Conservation (phyloP, 2,113 vertebrate species). For the Bufo gargarizans region DNA sequence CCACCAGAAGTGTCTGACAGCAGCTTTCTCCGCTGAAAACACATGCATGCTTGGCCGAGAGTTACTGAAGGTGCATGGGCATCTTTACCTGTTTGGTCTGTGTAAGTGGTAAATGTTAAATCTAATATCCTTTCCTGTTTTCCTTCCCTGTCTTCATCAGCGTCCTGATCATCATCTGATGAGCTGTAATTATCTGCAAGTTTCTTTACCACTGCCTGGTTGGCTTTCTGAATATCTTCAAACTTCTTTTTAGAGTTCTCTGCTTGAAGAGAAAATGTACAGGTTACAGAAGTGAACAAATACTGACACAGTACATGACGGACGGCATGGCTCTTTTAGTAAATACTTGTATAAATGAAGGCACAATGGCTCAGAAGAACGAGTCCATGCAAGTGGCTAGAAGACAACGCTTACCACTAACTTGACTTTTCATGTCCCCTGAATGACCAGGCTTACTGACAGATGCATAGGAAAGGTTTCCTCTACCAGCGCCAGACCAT, state of each 20-base stretch:
- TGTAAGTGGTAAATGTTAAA: constrained; percentile 89
- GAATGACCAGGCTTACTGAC: neutral
- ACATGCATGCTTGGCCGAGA: too few species aligned
- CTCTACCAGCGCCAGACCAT: constrained; percentile 15
- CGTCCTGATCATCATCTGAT: constrained; percentile 73
- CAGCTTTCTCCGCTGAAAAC: too few species aligned
- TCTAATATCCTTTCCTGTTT: constrained; percentile 85
- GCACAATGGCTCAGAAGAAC: neutral
- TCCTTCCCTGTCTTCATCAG: constrained; percentile 74
- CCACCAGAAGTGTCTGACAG: too few species aligned
- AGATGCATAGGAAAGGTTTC: constrained; percentile 27
- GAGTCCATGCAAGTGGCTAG: neutral
- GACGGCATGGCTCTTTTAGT: too few species aligned
- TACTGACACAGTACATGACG: neutral
- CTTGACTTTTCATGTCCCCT: neutral
- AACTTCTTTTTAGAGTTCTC: constrained; percentile 81
- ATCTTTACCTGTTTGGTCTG: constrained; percentile 82
- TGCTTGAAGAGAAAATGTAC: constrained; percentile 64
- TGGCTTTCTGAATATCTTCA: constrained; percentile 89
- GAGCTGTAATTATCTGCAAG: constrained; percentile 81
- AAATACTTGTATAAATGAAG: neutral
- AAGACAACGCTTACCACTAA: constrained; percentile 15
- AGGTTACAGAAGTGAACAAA: neutral
- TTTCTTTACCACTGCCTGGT: constrained; percentile 86
- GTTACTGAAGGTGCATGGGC: too few species aligned